Percentiles rank a stretch among this genome's conserved stretches.
phyloP scores from a whole-genome alignment of 2,888 invertebrate genomes.

The Aporophyla nigra region DNA sequence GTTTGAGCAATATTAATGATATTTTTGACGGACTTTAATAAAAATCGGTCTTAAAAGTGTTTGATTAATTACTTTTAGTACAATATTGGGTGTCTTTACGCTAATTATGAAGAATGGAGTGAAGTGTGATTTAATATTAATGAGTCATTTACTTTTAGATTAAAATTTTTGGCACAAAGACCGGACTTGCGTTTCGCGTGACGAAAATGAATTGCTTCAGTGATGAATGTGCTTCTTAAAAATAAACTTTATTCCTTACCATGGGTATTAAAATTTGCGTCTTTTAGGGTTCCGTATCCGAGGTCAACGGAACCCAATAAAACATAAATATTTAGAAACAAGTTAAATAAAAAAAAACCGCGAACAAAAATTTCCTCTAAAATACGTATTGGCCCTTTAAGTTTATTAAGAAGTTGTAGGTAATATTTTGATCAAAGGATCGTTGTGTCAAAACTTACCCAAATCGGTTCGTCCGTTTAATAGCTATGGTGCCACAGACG shows the following conservation, averaged over 20 bases:
- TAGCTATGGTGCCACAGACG: no score
- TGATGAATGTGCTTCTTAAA: slow-evolving; percentile 46
- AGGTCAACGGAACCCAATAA: no score
- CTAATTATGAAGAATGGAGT: slow-evolving; percentile 57
- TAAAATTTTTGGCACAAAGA: slow-evolving; percentile 36
- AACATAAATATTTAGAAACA: no score
- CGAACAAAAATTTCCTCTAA: no score
- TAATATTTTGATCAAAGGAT: no score
- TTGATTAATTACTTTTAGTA: slow-evolving; percentile 62
- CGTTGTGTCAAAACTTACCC: no score
- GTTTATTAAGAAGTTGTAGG: no score
- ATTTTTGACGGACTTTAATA: slow-evolving; percentile 60
- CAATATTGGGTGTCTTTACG: slow-evolving; percentile 61
- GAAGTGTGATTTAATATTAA: slow-evolving; percentile 40
- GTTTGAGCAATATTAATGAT: slow-evolving; percentile 65
- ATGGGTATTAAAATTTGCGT: not conserved
- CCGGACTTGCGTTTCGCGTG: not conserved
- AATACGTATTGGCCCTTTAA: no score
- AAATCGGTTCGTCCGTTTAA: no score
- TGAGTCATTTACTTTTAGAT: slow-evolving; percentile 58
- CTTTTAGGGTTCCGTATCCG: not conserved
- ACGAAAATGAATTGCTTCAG: slow-evolving; percentile 34
- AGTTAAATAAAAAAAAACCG: no score
- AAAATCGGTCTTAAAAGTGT: slow-evolving; percentile 48
- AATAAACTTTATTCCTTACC: not conserved